Base-by-base conservation (phyloP, 2,113 vertebrate species). In the Chlorodrepanis virens region DNA sequence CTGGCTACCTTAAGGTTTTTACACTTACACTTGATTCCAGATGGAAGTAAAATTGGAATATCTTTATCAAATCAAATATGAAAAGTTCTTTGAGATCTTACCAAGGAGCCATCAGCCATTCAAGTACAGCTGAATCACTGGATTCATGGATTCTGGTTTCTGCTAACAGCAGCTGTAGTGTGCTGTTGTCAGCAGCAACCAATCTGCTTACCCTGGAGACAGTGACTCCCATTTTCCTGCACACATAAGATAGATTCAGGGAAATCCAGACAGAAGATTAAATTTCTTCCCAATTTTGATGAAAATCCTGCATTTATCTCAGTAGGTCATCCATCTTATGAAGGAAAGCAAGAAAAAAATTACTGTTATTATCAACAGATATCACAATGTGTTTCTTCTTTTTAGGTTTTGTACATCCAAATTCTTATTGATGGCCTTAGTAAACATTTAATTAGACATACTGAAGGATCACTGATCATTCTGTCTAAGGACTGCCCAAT, bases 181-280 rank as follows among this genome's bases (percentile, higher is more conserved):
- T 86, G 93, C 89, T 94, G 90, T 94, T 96, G 90, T 96, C 92
- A 95, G 85, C 95, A 96, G 82, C 93, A 93, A 90, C 94, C 86
- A 49, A 39, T 47, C 90, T 93, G 75, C 93, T 95, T 88, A 86
- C 54, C 72, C 71, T 95, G 85, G 79, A 90, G 68, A 81, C 54
- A 49, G 64, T 60, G 80, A 68, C 76, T 96, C 87, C 83, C 35
- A 33, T 93, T 83, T 93, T 92, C 76, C 76, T 92, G 44, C 74
- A 59, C 52, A 52, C 21, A 39, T 61, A 14, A 74, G 89, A 63
- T 11, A 77, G 56, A 63, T 78, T 45, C 56, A 87, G 72, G 56
- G 40, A 91, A 95, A 78, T 42, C 24, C 47, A 87, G 78, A 54
- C 0, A 83, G 71, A 68, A 92, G 49, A 80, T 67, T 15, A 37